These are phyloP conservation scores for Epicampocera succincta DNA, from an alignment of 2,888 invertebrate species.

Conservation along the genomic window DNA sequence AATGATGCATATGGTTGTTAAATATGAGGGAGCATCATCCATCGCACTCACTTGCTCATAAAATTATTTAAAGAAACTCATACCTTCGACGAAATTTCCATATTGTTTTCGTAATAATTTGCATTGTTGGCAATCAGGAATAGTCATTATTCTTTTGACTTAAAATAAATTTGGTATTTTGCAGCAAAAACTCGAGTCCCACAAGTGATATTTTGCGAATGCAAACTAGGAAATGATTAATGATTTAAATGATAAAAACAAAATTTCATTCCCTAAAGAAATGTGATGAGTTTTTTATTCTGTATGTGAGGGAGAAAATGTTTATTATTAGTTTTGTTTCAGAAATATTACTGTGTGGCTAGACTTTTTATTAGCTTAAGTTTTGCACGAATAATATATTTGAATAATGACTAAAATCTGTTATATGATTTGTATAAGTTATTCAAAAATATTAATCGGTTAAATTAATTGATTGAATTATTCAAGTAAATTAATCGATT, in stretches of 20 bases:
- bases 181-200: not conserved
- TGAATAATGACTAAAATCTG: no score
- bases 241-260: not conserved
- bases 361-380: no score
- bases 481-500: no score
- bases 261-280: no score
- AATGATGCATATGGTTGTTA: constrained; percentile 66
- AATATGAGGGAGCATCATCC: constrained; percentile 44
- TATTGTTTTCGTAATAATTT: constrained; percentile 48
- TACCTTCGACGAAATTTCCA: constrained; percentile 14
- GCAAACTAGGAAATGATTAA: constrained; percentile 35
- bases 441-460: no score
- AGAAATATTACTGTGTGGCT: no score
- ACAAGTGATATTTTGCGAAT: not conserved
- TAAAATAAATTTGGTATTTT: constrained; percentile 13
- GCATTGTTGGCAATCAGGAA: constrained; percentile 30
- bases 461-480: no score
- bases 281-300: no score
- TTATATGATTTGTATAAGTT: no score
- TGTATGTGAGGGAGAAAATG: no score
- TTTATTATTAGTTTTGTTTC: no score
- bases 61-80: not conserved
- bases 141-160: constrained; percentile 24
- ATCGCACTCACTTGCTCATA: not conserved
- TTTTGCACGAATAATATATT: no score